Evolutionary conservation across 2,113 vertebrate species (phyloP).

Genomic region (Myanophis thanlyinensis): DNA sequence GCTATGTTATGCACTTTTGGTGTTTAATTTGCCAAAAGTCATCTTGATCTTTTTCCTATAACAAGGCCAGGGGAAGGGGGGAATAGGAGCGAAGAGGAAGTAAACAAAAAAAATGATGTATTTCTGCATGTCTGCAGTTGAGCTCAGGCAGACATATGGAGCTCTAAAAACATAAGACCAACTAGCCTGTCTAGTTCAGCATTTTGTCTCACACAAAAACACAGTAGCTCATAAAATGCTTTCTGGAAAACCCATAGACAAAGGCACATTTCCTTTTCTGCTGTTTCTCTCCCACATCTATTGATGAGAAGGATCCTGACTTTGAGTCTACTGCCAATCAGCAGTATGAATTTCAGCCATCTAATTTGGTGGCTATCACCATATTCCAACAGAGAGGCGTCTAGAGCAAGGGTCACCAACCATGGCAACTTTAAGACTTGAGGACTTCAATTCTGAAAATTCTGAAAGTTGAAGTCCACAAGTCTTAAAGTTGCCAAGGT

Average conservation of each 20-base stretch:
- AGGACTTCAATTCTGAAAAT: no score
- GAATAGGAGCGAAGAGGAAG: neutral
- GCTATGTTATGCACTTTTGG: neutral
- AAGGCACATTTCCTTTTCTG: neutral
- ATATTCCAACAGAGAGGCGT: no score
- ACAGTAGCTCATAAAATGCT: neutral
- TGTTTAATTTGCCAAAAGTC: neutral
- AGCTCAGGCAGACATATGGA: neutral
- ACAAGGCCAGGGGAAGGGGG: neutral
- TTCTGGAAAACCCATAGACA: neutral
- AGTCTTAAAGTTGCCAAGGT: no score
- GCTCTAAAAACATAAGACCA: neutral
- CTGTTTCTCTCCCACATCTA: neutral
- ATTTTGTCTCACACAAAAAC: neutral
- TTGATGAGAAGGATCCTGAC: neutral
- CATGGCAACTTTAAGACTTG: no score
- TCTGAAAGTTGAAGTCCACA: no score
- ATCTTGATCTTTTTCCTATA: neutral
- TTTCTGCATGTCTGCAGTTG: neutral
- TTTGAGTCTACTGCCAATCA: no score
- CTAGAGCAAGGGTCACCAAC: no score
- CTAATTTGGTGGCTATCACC: no score
- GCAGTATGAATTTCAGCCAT: no score
- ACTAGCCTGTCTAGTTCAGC: neutral
- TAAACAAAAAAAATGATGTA: neutral